These are phyloP conservation scores for Phyto melanocephala DNA, from an alignment of 2,888 invertebrate species.

Conservation along the genomic window DNA sequence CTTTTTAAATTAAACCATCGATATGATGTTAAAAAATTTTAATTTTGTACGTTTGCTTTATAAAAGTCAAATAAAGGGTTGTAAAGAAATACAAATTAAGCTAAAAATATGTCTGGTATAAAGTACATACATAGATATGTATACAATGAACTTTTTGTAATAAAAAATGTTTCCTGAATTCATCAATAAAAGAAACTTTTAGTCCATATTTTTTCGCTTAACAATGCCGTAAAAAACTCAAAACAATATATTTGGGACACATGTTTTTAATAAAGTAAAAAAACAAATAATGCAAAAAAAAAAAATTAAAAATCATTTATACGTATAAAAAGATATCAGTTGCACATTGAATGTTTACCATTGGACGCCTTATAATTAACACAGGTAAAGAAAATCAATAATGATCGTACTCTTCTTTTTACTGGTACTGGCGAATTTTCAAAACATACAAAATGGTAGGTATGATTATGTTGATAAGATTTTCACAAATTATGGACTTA, in stretches of 20 bases:
- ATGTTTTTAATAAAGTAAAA: constrained; percentile 7
- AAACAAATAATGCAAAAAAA: not conserved
- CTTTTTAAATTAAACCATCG: too few species aligned
- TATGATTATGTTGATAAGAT: not conserved
- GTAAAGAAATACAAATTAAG: too few species aligned
- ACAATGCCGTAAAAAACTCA: constrained; percentile 14
- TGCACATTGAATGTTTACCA: not conserved
- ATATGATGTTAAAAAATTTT: too few species aligned
- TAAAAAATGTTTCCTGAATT: too few species aligned
- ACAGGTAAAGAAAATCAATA: not conserved
- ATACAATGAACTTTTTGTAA: too few species aligned
- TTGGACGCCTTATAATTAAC: constrained; percentile 1
- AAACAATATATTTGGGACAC: constrained; percentile 5
- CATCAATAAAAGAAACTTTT: too few species aligned
- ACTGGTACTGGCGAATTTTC: not conserved
- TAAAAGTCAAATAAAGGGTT: too few species aligned
- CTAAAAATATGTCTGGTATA: too few species aligned
- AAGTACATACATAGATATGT: too few species aligned
- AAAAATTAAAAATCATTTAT: constrained; percentile 6
- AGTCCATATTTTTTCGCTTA: not conserved
- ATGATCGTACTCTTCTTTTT: constrained; percentile 6
- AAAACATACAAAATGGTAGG: constrained; percentile 8
- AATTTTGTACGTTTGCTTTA: too few species aligned
- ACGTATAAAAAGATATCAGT: constrained; percentile 20
- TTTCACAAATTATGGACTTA: not conserved